phyloP scores from a whole-genome alignment of 1,140 invertebrate genomes.

The Panulirus ornatus region DNA sequence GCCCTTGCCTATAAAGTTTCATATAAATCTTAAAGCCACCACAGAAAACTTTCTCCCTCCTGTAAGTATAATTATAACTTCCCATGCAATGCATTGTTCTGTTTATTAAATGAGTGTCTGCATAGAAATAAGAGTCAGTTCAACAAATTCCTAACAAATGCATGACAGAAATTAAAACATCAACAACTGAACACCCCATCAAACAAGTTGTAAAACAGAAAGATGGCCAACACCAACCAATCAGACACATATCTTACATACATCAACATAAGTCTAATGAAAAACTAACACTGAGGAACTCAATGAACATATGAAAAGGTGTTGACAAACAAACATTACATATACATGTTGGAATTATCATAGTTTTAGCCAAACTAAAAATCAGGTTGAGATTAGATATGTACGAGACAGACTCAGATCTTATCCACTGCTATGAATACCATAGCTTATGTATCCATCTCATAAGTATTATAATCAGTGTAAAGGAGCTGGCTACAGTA shows the following conservation, averaged over 20 bases:
- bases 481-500: not conserved
- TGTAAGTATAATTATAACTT: not conserved
- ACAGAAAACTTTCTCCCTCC: constrained; percentile 15
- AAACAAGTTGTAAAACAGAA: constrained; percentile 39
- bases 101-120: constrained; percentile 36
- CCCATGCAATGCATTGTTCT: constrained; percentile 38
- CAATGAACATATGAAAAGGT: constrained; percentile 25
- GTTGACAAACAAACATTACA: constrained; percentile 42
- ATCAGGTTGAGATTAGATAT: not conserved
- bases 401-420: not conserved
- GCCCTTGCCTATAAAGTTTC: not conserved
- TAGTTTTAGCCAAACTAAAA: constrained; percentile 5
- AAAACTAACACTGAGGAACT: constrained; percentile 49
- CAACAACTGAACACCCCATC: constrained; percentile 46
- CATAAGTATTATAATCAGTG: not conserved
- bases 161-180: constrained; percentile 41
- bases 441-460: not conserved
- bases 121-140: constrained; percentile 26
- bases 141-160: constrained; percentile 49
- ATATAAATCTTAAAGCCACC: constrained; percentile 13
- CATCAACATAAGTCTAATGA: constrained; percentile 45
- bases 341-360: not conserved
- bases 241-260: constrained; percentile 43
- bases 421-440: not conserved
- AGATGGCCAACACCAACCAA: constrained; percentile 56